A percentile compares a stretch with the other conserved stretches of the same genome.
phyloP scores from a whole-genome alignment of 2,797 vertebrate genomes.

The Coregonus sp. region DNA sequence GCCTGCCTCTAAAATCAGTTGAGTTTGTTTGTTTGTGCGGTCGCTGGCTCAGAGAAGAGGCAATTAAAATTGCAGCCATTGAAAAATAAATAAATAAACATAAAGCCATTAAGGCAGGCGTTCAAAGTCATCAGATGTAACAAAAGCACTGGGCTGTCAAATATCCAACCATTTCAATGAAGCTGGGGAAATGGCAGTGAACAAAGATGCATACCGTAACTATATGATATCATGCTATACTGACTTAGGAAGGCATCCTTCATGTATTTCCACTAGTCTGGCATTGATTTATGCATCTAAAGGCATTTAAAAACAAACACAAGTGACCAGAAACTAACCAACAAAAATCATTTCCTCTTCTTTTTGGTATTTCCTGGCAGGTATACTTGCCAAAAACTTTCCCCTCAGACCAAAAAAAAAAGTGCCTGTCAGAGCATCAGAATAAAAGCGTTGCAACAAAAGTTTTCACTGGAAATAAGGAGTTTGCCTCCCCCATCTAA shows the following conservation, averaged over 20 bases:
- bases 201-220: neutral
- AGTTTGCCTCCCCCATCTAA: no score
- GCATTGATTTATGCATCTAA: no score
- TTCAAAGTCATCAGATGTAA: constrained; percentile 18
- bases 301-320: no score
- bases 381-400: no score
- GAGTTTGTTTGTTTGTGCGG: constrained; percentile 11
- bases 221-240: neutral
- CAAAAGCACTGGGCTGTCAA: constrained; percentile 5
- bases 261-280: neutral
- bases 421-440: no score
- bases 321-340: neutral
- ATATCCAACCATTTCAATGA: neutral
- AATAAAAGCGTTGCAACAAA: no score
- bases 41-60: constrained; percentile 12
- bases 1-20: neutral
- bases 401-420: no score
- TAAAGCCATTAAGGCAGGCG: constrained; percentile 4
- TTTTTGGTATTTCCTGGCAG: no score
- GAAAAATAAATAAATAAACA: constrained; percentile 13
- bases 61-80: constrained; percentile 24
- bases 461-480: no score
- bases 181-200: neutral
- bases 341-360: no score
- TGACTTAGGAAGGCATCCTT: neutral